Percentiles rank a stretch among this genome's conserved stretches.
phyloP scores from a whole-genome alignment of 2,888 invertebrate genomes.

The Aethes cnicana region DNA sequence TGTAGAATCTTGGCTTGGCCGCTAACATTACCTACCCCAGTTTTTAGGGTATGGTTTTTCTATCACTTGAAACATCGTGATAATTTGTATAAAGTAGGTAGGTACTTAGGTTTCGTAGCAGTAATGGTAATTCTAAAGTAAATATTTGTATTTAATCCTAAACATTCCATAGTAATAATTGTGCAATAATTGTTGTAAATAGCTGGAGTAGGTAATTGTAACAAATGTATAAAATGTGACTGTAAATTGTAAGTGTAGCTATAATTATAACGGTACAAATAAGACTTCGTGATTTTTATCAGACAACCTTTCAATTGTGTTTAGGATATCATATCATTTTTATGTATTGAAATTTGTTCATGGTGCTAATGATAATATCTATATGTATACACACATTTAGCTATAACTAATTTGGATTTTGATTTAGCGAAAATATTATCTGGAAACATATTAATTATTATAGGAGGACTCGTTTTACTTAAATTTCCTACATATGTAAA shows the following conservation, averaged over 20 bases:
- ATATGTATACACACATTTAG: too few species aligned
- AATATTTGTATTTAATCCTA: slow-evolving; percentile 44
- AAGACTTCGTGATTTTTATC: slow-evolving; percentile 28
- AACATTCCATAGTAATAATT: slow-evolving; percentile 78
- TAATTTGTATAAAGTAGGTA: slow-evolving; percentile 18
- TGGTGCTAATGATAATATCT: slow-evolving; percentile 24
- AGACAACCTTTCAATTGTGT: slow-evolving; percentile 16
- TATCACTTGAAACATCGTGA: slow-evolving; percentile 16
- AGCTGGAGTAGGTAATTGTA: slow-evolving; percentile 37
- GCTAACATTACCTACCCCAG: slow-evolving; percentile 1
- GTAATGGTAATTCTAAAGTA: slow-evolving; percentile 35
- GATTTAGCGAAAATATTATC: too few species aligned
- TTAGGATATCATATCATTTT: slow-evolving; percentile 25
- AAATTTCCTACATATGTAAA: too few species aligned
- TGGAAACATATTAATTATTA: too few species aligned
- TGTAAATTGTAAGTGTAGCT: slow-evolving; percentile 31
- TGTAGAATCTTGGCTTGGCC: slow-evolving; percentile 14
- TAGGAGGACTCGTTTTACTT: too few species aligned
- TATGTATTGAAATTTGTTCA: slow-evolving; percentile 14
- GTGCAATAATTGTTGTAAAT: slow-evolving; percentile 63
- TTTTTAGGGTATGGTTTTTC: slow-evolving; percentile 2
- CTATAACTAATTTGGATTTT: too few species aligned
- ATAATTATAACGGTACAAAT: slow-evolving; percentile 21
- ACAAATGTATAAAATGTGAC: slow-evolving; percentile 47
- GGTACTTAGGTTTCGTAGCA: slow-evolving; percentile 35